Base-by-base conservation (phyloP, 2,888 invertebrate species). In the Torymus aiolomorphi region DNA sequence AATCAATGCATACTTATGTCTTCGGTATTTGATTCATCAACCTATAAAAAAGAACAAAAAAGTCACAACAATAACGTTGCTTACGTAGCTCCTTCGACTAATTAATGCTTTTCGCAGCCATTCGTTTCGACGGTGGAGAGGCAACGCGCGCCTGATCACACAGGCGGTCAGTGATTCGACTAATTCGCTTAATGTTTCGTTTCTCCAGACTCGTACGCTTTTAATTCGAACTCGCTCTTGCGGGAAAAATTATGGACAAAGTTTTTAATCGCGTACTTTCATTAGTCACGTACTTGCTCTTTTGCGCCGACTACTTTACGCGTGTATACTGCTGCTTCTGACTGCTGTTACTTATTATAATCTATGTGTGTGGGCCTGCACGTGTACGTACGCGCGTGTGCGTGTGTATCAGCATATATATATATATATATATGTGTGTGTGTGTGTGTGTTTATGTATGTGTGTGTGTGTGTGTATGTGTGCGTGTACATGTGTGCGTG, bases 181-280 rank as follows among this genome's bases (percentile, higher is more conserved):
- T 75, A 79, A 79, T 75, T 79, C 18, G 59, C 70, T 82, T 81
- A 82, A 83, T 80, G 81, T 77, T 80, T 76, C 72, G 54, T 11
- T 31, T 5, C 3, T 31, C 20, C 14, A 42, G 42, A 3, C n/a
- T 3, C 16, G 51, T 51, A 66, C 56, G 66, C 82, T 82, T 85
- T 86, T 85, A 84, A 84, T 84, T 83, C 82, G 80, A 84, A 84
- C 83, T 86, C 85, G 84, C 85, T 85, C 80, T 80, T 83, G 82
- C 63, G 71, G 74, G 76, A 81, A 83, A 87, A 87, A 85, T 87
- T 85, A 85, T 86, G 84, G 83, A 82, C 80, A 80, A 87, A 87
- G 85, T 86, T 87, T 87, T 86, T 87, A 87, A 87, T 86, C 86
- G 84, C 86, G 86, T 85, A 84, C 84, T 84, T 85, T 84, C 86